Evolutionary conservation across 2,113 vertebrate species (phyloP).

Genomic region (Pao palembangensis): DNA sequence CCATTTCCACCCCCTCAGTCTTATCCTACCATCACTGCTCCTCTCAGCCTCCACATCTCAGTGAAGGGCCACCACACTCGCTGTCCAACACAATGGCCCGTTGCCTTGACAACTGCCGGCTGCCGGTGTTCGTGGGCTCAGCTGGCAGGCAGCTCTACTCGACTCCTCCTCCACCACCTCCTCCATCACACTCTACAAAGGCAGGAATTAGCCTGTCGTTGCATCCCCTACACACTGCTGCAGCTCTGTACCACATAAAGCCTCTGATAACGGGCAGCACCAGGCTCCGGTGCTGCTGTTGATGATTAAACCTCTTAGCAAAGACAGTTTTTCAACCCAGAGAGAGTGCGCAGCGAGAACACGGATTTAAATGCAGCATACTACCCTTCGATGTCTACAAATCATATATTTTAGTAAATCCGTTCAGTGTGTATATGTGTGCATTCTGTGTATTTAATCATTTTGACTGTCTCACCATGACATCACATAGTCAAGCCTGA

Average conservation of each 20-base stretch:
- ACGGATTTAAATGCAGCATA: slow-evolving; percentile 8
- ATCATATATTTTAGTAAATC: slow-evolving; percentile 21
- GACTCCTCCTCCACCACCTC: slow-evolving; percentile 54
- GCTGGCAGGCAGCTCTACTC: slow-evolving; percentile 63
- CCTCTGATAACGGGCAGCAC: slow-evolving; percentile 25
- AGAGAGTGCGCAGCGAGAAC: background rate
- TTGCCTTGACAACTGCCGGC: slow-evolving; percentile 67
- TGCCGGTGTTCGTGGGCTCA: slow-evolving; percentile 67
- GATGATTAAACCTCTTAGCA: slow-evolving; percentile 17
- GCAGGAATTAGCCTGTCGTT: slow-evolving; percentile 61
- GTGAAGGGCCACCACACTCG: slow-evolving; percentile 48
- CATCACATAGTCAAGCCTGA: slow-evolving; percentile 48
- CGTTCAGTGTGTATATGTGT: slow-evolving; percentile 52
- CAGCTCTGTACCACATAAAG: slow-evolving; percentile 49
- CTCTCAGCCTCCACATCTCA: slow-evolving; percentile 49
- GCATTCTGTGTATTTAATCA: slow-evolving; percentile 53
- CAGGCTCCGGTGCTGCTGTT: slow-evolving; percentile 8
- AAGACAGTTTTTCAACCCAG: background rate
- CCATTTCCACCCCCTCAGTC: slow-evolving; percentile 38
- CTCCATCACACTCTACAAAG: slow-evolving; percentile 64
- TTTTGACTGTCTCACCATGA: slow-evolving; percentile 50
- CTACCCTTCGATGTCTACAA: slow-evolving; percentile 24
- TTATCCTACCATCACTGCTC: slow-evolving; percentile 24
- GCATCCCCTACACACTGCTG: slow-evolving; percentile 37
- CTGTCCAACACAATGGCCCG: slow-evolving; percentile 62